Conservation (phyloP, 2,888 invertebrate genomes). For the Diloba caeruleocephala region DNA sequence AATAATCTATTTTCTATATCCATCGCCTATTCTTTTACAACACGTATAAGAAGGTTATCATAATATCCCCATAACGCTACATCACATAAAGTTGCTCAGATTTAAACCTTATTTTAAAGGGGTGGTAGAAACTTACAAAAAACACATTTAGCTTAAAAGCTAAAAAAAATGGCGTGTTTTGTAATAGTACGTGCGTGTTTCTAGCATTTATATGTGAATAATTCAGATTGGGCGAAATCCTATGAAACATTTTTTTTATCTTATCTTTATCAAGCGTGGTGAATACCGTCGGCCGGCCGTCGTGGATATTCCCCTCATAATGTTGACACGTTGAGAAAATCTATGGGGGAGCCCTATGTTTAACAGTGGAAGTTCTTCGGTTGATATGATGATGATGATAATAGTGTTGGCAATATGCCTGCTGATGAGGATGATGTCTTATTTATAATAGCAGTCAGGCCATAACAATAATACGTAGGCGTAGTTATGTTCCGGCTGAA, state of each 20-base stretch:
- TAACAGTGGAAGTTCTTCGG: too few species aligned
- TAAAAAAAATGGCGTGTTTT: slow-evolving; percentile 19
- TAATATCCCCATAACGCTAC: slow-evolving; percentile 24
- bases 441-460: too few species aligned
- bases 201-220: slow-evolving; percentile 5
- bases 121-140: slow-evolving; percentile 33
- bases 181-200: slow-evolving; percentile 30
- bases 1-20: slow-evolving; percentile 3
- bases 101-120: slow-evolving; percentile 49
- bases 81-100: slow-evolving; percentile 28
- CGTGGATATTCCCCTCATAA: too few species aligned
- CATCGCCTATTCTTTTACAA: slow-evolving; percentile 6
- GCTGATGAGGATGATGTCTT: too few species aligned
- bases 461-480: too few species aligned
- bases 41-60: slow-evolving; percentile 22
- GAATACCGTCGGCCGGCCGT: not conserved
- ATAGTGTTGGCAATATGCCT: too few species aligned
- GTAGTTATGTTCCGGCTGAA: too few species aligned
- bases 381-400: too few species aligned
- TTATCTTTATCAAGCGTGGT: not conserved
- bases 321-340: too few species aligned
- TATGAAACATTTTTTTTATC: too few species aligned
- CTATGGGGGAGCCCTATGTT: too few species aligned
- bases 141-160: slow-evolving; percentile 31
- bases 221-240: too few species aligned